Evolutionary conservation across 2,888 invertebrate genomes (phyloP).

Genomic region (Eumerus sabulonum): DNA sequence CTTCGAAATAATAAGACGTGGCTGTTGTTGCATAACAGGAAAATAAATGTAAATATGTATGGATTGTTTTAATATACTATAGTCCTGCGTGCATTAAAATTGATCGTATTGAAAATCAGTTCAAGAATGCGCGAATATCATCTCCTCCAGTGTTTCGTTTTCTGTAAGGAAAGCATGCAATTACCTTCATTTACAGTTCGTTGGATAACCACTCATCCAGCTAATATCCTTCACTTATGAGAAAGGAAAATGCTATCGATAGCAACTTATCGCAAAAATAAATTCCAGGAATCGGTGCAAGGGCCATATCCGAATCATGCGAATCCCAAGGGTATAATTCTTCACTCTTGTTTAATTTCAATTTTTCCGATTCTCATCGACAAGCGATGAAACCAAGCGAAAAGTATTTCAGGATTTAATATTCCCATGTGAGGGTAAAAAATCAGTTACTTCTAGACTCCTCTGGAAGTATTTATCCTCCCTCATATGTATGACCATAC

Average conservation of each 20-base stretch:
- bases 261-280: constrained; percentile 17
- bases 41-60: too few relatives aligned
- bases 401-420: constrained; percentile 27
- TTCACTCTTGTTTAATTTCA: constrained; percentile 31
- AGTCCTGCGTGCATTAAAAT: too few relatives aligned
- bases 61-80: too few relatives aligned
- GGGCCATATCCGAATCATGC: too few relatives aligned
- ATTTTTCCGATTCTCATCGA: constrained; percentile 36
- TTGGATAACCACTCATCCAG: constrained; percentile 11
- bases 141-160: background rate
- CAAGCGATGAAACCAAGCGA: constrained; percentile 28
- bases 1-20: too few relatives aligned
- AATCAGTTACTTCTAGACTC: background rate
- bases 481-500: background rate
- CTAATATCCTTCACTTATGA: background rate
- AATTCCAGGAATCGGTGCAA: constrained; percentile 34
- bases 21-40: too few relatives aligned
- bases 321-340: constrained; percentile 35
- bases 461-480: background rate
- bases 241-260: constrained; percentile 28
- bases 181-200: constrained; percentile 14
- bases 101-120: too few relatives aligned
- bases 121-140: too few relatives aligned
- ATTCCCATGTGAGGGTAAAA: constrained; percentile 30
- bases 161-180: background rate